Conservation (phyloP, 1,140 invertebrate genomes). For the Cydia strobilella region DNA sequence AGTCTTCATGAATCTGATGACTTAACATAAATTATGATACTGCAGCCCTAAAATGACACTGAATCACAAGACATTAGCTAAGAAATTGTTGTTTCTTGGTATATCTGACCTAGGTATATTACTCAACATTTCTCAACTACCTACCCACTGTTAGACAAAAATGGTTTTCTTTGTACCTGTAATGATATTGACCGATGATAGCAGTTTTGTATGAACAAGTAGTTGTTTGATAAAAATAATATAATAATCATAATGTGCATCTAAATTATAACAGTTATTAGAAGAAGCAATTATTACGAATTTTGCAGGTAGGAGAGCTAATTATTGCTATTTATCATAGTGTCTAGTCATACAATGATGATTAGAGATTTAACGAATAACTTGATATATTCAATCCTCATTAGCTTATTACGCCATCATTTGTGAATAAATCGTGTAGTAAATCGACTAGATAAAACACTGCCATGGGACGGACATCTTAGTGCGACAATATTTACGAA, state of each 20-base stretch:
- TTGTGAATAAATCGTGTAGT: neutral
- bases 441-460: slow-evolving; percentile 1
- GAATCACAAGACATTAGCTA: neutral
- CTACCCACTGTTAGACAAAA: neutral
- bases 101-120: neutral
- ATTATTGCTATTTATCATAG: neutral
- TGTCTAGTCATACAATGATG: neutral
- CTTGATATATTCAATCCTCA: slow-evolving; percentile 6
- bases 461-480: slow-evolving; percentile 21
- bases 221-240: slow-evolving; percentile 10
- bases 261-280: neutral
- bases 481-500: slow-evolving; percentile 34
- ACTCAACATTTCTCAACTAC: neutral
- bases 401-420: slow-evolving; percentile 23
- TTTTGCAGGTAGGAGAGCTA: neutral
- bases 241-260: neutral
- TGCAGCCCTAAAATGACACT: neutral
- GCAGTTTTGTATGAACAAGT: neutral
- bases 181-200: neutral
- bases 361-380: neutral
- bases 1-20: neutral
- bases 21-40: slow-evolving; percentile 2
- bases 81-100: neutral
- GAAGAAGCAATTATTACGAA: neutral
- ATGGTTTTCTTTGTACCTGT: neutral